These are phyloP conservation scores for Carcharodon carcharias DNA, from an alignment of 2,797 vertebrate genomes.

Conservation along the genomic window DNA sequence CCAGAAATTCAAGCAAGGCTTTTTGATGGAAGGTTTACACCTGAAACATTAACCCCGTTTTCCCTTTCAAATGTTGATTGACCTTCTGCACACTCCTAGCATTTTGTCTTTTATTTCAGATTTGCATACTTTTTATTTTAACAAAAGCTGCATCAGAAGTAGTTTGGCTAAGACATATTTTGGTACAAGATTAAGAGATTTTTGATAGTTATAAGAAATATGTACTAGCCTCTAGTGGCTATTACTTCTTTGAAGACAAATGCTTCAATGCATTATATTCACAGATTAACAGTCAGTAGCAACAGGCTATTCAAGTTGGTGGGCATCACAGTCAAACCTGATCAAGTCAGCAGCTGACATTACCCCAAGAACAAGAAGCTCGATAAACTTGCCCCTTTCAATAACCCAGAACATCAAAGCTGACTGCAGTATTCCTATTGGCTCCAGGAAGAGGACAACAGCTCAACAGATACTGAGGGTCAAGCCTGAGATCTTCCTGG, in stretches of 20 bases:
- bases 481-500: neutral
- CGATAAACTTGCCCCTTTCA: neutral
- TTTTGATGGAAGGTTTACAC: neutral
- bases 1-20: neutral
- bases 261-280: neutral
- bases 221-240: neutral
- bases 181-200: neutral
- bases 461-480: neutral
- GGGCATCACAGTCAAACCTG: neutral
- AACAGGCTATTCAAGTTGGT: neutral
- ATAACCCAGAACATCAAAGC: neutral
- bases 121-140: neutral
- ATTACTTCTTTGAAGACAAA: neutral
- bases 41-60: neutral
- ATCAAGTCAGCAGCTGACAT: neutral
- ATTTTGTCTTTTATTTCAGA: neutral
- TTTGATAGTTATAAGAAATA: neutral
- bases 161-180: neutral
- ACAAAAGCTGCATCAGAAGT: neutral
- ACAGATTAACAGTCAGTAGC: neutral
- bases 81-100: neutral
- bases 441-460: neutral
- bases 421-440: neutral
- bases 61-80: neutral
- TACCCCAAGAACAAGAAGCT: neutral